A percentile compares a stretch with the other conserved stretches of the same genome.
These are phyloP conservation scores for Euzophera pinguis DNA, from an alignment of 2,888 invertebrate species.

Conservation along the genomic window DNA sequence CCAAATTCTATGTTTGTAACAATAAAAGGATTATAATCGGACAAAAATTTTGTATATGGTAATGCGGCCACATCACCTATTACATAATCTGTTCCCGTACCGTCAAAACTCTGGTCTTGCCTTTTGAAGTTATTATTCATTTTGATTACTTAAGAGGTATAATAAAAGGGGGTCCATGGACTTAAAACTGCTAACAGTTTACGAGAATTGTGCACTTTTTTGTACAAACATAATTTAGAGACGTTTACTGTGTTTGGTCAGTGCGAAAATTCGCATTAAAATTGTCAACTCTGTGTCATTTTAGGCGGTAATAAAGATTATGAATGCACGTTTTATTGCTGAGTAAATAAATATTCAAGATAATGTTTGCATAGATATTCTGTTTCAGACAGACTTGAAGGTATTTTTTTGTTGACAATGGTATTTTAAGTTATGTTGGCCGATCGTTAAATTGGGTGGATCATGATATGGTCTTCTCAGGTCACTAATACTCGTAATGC, in stretches of 20 bases:
- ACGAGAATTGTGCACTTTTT: constrained; percentile 67
- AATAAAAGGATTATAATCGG: constrained; percentile 53
- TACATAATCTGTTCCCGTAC: constrained; percentile 20
- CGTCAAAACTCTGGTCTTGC: constrained; percentile 50
- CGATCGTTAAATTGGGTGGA: too few relatives aligned
- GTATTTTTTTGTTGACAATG: too few relatives aligned
- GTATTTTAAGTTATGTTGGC: too few relatives aligned
- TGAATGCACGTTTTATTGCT: constrained; percentile 56
- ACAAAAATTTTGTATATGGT: constrained; percentile 50
- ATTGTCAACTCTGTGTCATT: constrained; percentile 55
- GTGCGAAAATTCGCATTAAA: constrained; percentile 63
- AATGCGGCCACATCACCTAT: constrained; percentile 43
- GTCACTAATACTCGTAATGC: too few relatives aligned
- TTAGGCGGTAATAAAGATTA: constrained; percentile 58
- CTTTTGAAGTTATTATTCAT: constrained; percentile 66
- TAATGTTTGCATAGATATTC: constrained; percentile 19
- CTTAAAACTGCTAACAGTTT: constrained; percentile 47
- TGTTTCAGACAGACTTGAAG: neutral
- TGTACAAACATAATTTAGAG: constrained; percentile 63
- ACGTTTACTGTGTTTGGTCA: constrained; percentile 44
- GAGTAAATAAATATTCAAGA: constrained; percentile 50
- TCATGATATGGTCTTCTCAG: too few relatives aligned
- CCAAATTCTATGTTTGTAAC: constrained; percentile 55
- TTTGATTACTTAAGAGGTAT: constrained; percentile 62
- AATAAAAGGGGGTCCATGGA: constrained; percentile 65